Evolutionary conservation across 2,113 vertebrate genomes (phyloP).

Genomic region (Erpornis zantholeuca): DNA sequence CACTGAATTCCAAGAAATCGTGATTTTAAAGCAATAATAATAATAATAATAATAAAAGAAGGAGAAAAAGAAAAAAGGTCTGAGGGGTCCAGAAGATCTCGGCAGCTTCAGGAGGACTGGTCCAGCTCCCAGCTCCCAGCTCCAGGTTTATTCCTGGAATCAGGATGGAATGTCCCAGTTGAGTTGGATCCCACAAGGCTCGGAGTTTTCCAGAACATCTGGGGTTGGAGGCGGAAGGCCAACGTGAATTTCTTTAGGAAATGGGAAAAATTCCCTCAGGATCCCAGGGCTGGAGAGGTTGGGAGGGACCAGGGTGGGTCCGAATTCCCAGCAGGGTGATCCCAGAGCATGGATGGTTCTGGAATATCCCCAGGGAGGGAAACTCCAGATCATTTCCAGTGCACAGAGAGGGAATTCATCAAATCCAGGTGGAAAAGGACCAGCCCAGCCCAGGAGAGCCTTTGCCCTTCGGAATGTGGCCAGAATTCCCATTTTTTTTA

Average conservation of each 20-base stretch:
- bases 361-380: not conserved
- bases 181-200: not conserved
- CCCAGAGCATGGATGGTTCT: not conserved
- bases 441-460: not conserved
- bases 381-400: not conserved
- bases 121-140: rapidly evolving
- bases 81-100: not conserved
- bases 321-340: not conserved
- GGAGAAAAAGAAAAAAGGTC: not conserved
- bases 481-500: not conserved
- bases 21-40: not conserved
- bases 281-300: not conserved
- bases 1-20: not conserved
- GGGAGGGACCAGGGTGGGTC: not conserved
- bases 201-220: not conserved
- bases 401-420: not conserved
- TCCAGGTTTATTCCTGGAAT: not conserved
- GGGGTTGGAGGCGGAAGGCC: not conserved
- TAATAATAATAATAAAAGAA: not conserved
- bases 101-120: not conserved
- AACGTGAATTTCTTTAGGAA: not conserved
- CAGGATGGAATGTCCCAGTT: not conserved
- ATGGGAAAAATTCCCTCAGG: rapidly evolving
- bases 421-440: not conserved
- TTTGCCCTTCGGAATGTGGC: not conserved